A percentile compares a stretch with the other conserved stretches of the same genome.
Evolutionary conservation across 2,113 vertebrate species (phyloP).

Genomic region (Thymallus thymallus): DNA sequence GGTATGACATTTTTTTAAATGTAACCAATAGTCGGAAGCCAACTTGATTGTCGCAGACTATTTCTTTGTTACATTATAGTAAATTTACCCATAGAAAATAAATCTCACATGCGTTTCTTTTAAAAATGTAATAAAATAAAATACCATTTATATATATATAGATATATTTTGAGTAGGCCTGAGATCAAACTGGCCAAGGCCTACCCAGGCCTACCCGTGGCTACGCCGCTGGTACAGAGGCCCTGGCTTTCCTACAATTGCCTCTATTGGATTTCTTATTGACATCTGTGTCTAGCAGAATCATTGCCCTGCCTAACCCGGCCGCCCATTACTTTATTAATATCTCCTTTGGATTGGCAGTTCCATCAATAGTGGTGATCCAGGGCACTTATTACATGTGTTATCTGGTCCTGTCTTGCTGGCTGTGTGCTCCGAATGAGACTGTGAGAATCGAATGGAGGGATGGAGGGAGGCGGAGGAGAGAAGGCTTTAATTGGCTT

Average conservation of each 20-base stretch:
- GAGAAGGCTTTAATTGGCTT: constrained; percentile 55
- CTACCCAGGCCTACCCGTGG: too few species aligned
- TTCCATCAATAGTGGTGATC: constrained; percentile 45
- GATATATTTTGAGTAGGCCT: too few species aligned
- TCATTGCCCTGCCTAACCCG: constrained; percentile 40
- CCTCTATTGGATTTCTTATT: constrained; percentile 55
- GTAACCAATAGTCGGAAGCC: too few species aligned
- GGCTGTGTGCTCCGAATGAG: constrained; percentile 47
- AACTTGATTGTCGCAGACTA: too few species aligned
- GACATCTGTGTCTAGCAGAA: constrained; percentile 50
- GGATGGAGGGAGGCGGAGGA: constrained; percentile 2
- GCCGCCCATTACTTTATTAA: constrained; percentile 46
- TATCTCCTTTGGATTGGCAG: constrained; percentile 35
- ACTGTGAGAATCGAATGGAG: constrained; percentile 1
- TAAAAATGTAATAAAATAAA: too few species aligned
- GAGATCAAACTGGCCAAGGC: too few species aligned
- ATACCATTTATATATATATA: too few species aligned
- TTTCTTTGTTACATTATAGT: too few species aligned
- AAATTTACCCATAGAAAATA: too few species aligned
- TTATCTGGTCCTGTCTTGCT: constrained; percentile 37
- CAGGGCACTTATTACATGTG: constrained; percentile 50
- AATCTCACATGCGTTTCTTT: too few species aligned
- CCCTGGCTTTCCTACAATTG: constrained; percentile 37
- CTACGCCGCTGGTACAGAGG: too few species aligned
- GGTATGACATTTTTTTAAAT: too few species aligned